Conservation (phyloP, 1,140 invertebrate genomes). For the Camponotus floridanus region DNA sequence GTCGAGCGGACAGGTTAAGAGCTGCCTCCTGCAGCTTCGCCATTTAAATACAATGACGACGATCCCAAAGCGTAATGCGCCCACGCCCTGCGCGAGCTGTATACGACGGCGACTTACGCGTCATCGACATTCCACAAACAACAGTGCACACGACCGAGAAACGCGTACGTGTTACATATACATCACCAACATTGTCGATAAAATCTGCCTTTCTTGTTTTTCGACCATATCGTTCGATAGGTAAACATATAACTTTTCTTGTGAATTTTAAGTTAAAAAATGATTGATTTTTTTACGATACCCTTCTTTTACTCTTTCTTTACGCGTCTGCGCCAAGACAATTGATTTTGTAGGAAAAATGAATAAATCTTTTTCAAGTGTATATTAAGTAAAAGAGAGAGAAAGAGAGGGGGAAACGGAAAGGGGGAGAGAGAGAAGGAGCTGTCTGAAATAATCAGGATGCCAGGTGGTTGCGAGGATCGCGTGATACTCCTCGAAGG, state of each 20-base stretch:
- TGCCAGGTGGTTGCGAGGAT: slow-evolving; percentile 63
- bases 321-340: background rate
- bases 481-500: slow-evolving; percentile 65
- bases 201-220: background rate
- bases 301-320: background rate
- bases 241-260: too few species aligned
- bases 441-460: slow-evolving; percentile 66
- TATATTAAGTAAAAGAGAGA: too few species aligned
- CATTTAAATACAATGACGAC: slow-evolving; percentile 62
- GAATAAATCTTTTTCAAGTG: slow-evolving; percentile 5
- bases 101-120: slow-evolving; percentile 10
- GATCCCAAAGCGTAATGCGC: slow-evolving; percentile 30
- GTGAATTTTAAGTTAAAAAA: too few species aligned
- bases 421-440: too few species aligned
- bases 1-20: slow-evolving; percentile 37
- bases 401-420: too few species aligned
- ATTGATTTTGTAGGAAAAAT: slow-evolving; percentile 13
- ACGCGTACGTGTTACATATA: background rate
- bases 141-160: background rate
- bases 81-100: slow-evolving; percentile 15
- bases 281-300: background rate
- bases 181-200: background rate
- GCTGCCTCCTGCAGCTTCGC: slow-evolving; percentile 26
- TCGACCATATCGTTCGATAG: too few species aligned
- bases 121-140: slow-evolving; percentile 10